A percentile compares a stretch with the other conserved stretches of the same genome.
phyloP scores from a whole-genome alignment of 1,140 invertebrate genomes.

The Microplitis demolitor region DNA sequence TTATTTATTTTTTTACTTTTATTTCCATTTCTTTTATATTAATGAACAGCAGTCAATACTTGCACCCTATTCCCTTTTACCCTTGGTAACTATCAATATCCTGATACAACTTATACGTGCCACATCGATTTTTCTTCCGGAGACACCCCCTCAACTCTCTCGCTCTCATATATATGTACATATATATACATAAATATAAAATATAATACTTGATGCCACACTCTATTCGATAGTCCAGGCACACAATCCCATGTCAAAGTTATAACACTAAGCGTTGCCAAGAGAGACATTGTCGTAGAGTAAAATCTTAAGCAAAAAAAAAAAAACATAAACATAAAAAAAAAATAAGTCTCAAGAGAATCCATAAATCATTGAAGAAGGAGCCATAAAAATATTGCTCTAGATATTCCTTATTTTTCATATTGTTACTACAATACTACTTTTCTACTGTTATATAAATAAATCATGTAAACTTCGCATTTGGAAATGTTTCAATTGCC shows the following conservation, averaged over 20 bases:
- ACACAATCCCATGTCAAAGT: slow-evolving; percentile 24
- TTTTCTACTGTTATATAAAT: neutral
- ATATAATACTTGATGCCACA: slow-evolving; percentile 2
- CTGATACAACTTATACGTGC: slow-evolving; percentile 26
- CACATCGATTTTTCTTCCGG: slow-evolving; percentile 23
- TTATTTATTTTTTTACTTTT: too few relatives aligned
- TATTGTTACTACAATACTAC: neutral
- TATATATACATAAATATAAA: neutral
- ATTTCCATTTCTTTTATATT: neutral
- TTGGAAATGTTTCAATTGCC: slow-evolving; percentile 6
- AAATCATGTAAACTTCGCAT: slow-evolving; percentile 1
- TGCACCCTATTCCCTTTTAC: neutral
- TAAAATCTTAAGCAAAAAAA: neutral
- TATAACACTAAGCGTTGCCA: slow-evolving; percentile 22
- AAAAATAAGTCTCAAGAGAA: slow-evolving; percentile 19
- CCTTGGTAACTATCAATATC: slow-evolving; percentile 28
- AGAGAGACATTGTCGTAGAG: slow-evolving; percentile 4
- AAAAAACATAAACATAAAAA: too few relatives aligned
- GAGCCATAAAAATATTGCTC: slow-evolving; percentile 21
- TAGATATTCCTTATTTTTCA: neutral
- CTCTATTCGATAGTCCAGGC: slow-evolving; percentile 13
- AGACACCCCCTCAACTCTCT: neutral
- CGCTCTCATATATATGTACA: neutral
- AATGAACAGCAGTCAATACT: too few relatives aligned
- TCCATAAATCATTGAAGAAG: slow-evolving; percentile 26